Evolutionary conservation across 2,797 vertebrate species (phyloP), one percentile per base, ranked within the genome.

Genomic region (Enteromius treurensis): DNA sequence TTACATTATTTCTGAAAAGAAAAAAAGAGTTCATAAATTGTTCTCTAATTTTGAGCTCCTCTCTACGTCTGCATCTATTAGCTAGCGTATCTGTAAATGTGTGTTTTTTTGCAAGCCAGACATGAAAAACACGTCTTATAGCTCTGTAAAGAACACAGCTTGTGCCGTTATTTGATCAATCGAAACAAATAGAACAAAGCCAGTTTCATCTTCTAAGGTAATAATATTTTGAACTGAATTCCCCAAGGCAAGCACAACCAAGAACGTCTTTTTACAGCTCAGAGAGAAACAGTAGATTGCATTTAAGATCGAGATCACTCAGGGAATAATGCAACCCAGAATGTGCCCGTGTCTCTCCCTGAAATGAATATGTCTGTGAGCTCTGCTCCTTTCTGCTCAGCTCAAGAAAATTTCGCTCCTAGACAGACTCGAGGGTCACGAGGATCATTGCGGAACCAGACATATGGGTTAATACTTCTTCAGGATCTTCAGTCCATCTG

Each of bases 341-440:
- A 60, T 64, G 3, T 77, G 3, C 64, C 42, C 1, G 14, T 2
- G 4, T 77, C 37, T 60, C 21, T 11, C 55, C 58, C 55, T 64
- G 26, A 29, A 49, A 29, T 71, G 45, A 32, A 45, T 32, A 51
- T 51, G 40, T 47, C n/a, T 67, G 60, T 81, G 47, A 10, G 47
- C 29, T 80, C 79, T 67, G 64, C 55, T 85, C 40, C 77, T 82
- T 84, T 58, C 55, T 34, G 40, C 11, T 53, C 62, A 42, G 58
- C 64, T 75, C 13, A 60, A 32, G 40, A 77, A 32, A 26, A 65
- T 62, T 65, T 49, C 19, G 9, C 70, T 49, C 26, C 47, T 47
- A 74, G 67, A 15, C 70, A 74, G 19, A 32, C 29, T 40, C 51
- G 14, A 34, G n/a, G 53, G 60, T 87, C 80, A 78, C 80, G 74